Percentiles rank a stretch among this genome's conserved stretches.
Conservation (phyloP, 2,113 vertebrate species). For the Vimba vimba region DNA sequence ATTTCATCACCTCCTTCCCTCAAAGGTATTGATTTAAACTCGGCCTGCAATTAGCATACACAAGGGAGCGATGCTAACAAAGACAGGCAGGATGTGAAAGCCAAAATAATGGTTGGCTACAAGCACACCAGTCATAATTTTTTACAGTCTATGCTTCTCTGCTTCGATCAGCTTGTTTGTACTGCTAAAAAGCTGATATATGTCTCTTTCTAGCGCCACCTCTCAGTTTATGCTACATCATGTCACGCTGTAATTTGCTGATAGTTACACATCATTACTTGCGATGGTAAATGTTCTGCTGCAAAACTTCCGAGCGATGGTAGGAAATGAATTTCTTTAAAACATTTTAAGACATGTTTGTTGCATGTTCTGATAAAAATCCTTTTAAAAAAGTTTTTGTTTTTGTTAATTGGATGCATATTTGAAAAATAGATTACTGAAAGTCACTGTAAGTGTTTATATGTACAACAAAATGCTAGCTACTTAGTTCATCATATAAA, state of each 20-base stretch:
- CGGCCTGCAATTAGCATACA: conserved; percentile 56
- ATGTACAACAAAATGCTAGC: neutral
- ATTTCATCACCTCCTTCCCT: conserved; percentile 50
- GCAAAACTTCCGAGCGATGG: neutral
- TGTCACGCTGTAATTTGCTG: neutral
- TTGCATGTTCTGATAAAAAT: neutral
- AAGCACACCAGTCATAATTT: conserved; percentile 45
- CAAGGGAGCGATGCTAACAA: conserved; percentile 42
- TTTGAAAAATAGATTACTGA: neutral
- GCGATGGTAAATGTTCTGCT: neutral
- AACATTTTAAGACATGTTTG: neutral
- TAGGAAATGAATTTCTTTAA: too few species aligned
- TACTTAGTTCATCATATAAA: neutral
- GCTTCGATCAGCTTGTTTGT: conserved; percentile 23
- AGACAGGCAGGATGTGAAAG: conserved; percentile 46
- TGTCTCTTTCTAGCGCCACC: neutral
- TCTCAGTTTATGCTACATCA: conserved; percentile 19
- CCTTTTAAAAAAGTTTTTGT: neutral
- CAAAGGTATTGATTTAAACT: conserved; percentile 53
- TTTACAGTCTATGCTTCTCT: conserved; percentile 28
- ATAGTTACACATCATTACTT: conserved; percentile 38
- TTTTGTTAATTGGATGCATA: neutral
- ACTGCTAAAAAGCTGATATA: conserved; percentile 20
- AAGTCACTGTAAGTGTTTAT: neutral
- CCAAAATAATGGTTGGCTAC: conserved; percentile 49